Evolutionary conservation across 2,888 invertebrate genomes (phyloP).

Genomic region (Frankliniella fusca): DNA sequence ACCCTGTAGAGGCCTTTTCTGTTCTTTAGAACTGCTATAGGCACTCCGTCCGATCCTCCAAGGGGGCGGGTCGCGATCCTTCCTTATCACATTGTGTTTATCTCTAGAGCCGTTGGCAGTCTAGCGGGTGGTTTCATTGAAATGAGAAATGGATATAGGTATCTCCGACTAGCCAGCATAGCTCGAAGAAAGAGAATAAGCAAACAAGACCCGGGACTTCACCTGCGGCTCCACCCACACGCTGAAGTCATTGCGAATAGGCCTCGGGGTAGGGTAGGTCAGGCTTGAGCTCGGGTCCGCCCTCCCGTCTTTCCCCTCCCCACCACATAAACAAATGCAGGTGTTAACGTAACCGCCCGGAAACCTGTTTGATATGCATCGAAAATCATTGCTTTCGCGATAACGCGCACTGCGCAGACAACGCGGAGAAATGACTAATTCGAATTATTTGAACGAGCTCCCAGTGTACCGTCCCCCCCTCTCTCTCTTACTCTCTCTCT

Average conservation of each 20-base stretch:
- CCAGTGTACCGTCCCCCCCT: background rate
- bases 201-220: background rate
- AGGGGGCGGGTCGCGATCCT: too few relatives aligned
- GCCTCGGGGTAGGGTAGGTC: background rate
- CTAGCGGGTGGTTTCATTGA: background rate
- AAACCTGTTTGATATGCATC: constrained; percentile 26
- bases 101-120: too few relatives aligned
- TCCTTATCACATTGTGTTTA: too few relatives aligned
- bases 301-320: too few relatives aligned
- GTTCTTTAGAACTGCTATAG: too few relatives aligned
- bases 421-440: constrained; percentile 20
- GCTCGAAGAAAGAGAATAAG: background rate
- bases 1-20: too few relatives aligned
- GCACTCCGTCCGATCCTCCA: too few relatives aligned
- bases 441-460: constrained; percentile 17
- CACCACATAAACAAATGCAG: constrained; percentile 1
- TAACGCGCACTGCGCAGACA: constrained; percentile 2
- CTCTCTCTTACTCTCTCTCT: background rate
- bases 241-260: background rate
- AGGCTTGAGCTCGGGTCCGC: background rate
- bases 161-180: background rate
- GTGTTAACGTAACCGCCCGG: constrained; percentile 12
- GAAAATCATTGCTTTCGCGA: background rate
- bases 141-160: background rate
- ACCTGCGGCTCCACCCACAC: background rate